Base-by-base conservation (phyloP, 2,888 invertebrate genomes). In the Platycheirus rosarum region DNA sequence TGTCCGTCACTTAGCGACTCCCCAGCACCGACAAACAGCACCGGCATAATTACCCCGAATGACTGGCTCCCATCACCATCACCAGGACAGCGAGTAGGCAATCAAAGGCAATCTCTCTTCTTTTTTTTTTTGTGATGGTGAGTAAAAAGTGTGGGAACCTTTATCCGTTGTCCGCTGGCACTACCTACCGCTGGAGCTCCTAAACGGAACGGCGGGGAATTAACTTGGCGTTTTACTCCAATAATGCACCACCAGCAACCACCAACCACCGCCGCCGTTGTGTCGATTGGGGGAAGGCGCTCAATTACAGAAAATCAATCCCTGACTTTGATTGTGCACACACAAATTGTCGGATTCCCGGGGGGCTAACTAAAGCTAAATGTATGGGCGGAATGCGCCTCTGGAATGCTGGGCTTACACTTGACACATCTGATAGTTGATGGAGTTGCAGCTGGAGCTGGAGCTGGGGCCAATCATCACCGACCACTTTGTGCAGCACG, bases 281-380 rank as follows among this genome's bases (percentile, higher is more conserved):
- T 48, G 68, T 60, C 80, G 77, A 82, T 82, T 82, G 82, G 82
- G 71, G 68, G 82, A 82, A 82, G 82, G 77, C 82, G 82, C 82
- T 77, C 82, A 82, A 82, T 82, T 82, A 82, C 82, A 82, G 66
- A 82, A 80, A 82, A 82, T 82, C 82, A 82, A 82, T 82, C 77
- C 82, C 42, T 68, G 71, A 76, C 77, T 82, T 77, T 82, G 82
- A 82, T 82, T 82, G 68, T 82, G 77, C 77, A 77, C 68, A 82
- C 82, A 82, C 82, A 82, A 77, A 82, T 77, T 73, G 82, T 73
- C 26, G 82, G 62, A 82, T 82, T 82, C 70, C 77, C 71, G 77
- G 66, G 20, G 82, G 82, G 42, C 29, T 44, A 18, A 29, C 16
- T n/a, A n/a, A n/a, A 60, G 60, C 29, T 60, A 44, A 44, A 60